Conservation (phyloP, 2,113 vertebrate species). For the Toxotes chatareus region DNA sequence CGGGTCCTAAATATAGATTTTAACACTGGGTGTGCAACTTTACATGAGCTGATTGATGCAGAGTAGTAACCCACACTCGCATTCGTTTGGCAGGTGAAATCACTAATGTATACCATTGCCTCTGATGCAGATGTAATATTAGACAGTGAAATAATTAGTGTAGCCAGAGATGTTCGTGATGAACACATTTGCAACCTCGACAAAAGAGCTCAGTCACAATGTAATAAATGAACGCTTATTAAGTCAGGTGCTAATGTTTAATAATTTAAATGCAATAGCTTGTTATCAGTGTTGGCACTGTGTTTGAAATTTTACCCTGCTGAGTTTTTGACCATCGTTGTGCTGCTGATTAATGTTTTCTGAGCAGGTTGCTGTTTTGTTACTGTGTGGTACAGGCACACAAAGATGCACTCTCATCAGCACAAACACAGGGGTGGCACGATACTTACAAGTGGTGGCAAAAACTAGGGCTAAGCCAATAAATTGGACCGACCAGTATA, state of each 20-base stretch:
- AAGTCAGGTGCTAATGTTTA: neutral
- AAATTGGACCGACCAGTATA: too few species aligned
- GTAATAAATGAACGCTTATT: neutral
- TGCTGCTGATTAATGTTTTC: too few species aligned
- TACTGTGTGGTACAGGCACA: too few species aligned
- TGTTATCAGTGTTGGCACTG: neutral
- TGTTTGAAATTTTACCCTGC: too few species aligned
- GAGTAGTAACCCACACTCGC: neutral
- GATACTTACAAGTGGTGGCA: too few species aligned
- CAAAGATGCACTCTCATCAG: too few species aligned
- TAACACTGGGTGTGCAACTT: neutral
- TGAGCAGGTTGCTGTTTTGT: too few species aligned
- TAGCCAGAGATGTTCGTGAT: neutral
- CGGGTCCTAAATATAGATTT: conserved; percentile 40
- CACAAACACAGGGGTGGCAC: too few species aligned
- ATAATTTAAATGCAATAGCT: neutral
- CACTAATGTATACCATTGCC: neutral
- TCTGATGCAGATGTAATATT: neutral
- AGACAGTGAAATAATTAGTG: neutral
- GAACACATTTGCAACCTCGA: neutral
- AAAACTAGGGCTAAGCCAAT: too few species aligned
- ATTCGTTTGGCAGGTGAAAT: conserved; percentile 4
- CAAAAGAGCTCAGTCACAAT: neutral
- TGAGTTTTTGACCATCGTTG: too few species aligned
- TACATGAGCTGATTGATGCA: conserved; percentile 11